Evolutionary conservation across 2,888 invertebrate species (phyloP), one percentile per base, ranked within the genome.

Genomic region (Callyntrura sp.): DNA sequence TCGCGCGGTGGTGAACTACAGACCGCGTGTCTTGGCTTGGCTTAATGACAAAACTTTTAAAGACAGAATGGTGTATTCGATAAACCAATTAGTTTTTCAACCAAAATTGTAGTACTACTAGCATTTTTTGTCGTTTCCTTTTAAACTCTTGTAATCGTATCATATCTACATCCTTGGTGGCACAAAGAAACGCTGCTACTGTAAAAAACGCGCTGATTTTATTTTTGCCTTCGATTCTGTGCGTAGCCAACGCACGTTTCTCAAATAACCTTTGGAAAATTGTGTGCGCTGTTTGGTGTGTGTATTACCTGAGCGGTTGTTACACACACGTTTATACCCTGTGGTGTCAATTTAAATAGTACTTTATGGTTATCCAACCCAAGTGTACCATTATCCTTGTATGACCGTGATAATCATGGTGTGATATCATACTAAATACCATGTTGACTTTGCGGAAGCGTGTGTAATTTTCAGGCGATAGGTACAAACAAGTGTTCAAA

Each of bases 271-370:
- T 73, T 73, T 73, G 70, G 45, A 73, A 55, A 57, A 55, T 79
- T 55, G 14, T 82, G 35, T 62, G 43, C 28, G 35, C 60, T 55
- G 79, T n/a, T 4, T 28, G 8, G 6, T 65, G n/a, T 65, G 28
- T 79, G 57, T 60, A 20, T 60, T 60, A 60, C 20, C 20, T 20
- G 3, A n/a, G n/a, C 4, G 8, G 12, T 65, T 35, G 20, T 45
- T 45, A 45, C 17, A 65, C 11, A 23, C 20, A 17, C 25, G 82
- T 82, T 8, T 84, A 25, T 84, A 25, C 68, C 84, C 84, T 51
- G 70, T 84, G 70, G 82, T 65, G 55, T 84, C 83, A 17, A 43
- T 55, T 55, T 70, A 55, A 82, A 84, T 70, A 60, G 70, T 68
- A 68, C 17, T 20, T 84, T 55, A 83, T 55, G 23, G 57, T 55